Conservation (phyloP, 2,888 invertebrate species). For the Netelia fuscicornis region DNA sequence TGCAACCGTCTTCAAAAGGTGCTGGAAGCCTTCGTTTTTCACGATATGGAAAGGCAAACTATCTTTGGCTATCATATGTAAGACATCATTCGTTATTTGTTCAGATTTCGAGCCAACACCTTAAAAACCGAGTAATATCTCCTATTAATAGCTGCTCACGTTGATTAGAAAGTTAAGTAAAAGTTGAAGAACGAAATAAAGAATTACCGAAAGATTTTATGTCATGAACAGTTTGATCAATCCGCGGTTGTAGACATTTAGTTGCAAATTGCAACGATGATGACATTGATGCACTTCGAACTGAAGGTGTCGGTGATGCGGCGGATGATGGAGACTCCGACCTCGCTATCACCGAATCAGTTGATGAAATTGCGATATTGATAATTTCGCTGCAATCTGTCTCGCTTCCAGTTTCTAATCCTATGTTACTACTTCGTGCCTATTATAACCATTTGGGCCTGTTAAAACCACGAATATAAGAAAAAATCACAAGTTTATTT, state of each 20-base stretch:
- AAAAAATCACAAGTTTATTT: background rate
- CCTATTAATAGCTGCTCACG: background rate
- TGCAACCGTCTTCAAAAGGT: conserved; percentile 44
- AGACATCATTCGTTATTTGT: conserved; percentile 45
- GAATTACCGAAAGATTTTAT: conserved; percentile 10
- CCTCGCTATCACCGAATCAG: background rate
- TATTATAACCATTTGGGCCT: too few species aligned
- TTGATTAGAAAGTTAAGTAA: background rate
- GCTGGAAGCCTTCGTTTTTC: conserved; percentile 61
- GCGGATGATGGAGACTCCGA: background rate
- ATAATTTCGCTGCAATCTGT: background rate
- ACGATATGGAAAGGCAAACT: conserved; percentile 48
- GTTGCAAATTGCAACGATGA: background rate
- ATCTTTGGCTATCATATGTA: conserved; percentile 64
- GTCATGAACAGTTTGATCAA: background rate
- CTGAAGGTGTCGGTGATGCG: background rate
- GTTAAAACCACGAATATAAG: too few species aligned
- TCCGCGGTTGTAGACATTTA: too few species aligned
- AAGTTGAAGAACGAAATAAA: background rate
- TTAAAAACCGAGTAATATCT: background rate
- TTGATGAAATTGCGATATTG: background rate
- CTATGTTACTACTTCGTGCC: too few species aligned
- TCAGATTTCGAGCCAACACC: conserved; percentile 23
- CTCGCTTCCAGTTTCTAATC: too few species aligned
- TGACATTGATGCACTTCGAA: background rate